Evolutionary conservation across 1,140 invertebrate genomes (phyloP), one percentile per base, ranked within the genome.

Genomic region (Drosophila tani): DNA sequence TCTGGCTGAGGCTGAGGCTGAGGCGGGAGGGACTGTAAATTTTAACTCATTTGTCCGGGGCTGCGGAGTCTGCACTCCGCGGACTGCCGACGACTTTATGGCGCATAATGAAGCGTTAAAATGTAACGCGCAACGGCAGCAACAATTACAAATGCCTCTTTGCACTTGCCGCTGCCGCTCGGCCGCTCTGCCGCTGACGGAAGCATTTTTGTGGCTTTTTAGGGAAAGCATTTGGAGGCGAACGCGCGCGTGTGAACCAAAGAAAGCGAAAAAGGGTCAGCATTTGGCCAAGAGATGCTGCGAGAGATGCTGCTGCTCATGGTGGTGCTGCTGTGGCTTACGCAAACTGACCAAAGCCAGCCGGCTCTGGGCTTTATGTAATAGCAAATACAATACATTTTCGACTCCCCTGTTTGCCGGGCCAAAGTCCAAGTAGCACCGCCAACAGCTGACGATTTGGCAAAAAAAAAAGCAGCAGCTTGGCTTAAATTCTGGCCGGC

Each of bases 21-120:
- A 75, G 83, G 78, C 83, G 49, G 49, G 49, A 51, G 49, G 51
- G 51, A 80, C 78, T 66, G 83, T 87, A 83, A 74, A 74, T 74
- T 82, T 80, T 56, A 50, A 76, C 75, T 53, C 75, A 86, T 81
- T 77, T 81, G 75, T 64, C 49, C 47, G 80, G 35, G 4, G 29
- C 45, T 35, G 0, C 17, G 29, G 27, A 29, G 17, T 24, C 14
- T 7, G 58, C 27, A 21, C 40, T 62, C 68, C 38, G 55, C 29
- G 45, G 75, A 15, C 60, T 50, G 60, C 60, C 55, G 62, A 53
- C 75, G 62, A 49, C 60, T 82, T 88, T 79, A 85, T 90, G 78
- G 75, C 81, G 66, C 81, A 90, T 88, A 90, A 88, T 88, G 78
- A 88, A 85, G 84, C 84, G 84, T 85, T 88, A 84, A 88, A 88